A percentile compares a stretch with the other conserved stretches of the same genome.
These are phyloP conservation scores for Brachystomella parvula DNA, from an alignment of 1,140 invertebrate genomes.

Conservation along the genomic window DNA sequence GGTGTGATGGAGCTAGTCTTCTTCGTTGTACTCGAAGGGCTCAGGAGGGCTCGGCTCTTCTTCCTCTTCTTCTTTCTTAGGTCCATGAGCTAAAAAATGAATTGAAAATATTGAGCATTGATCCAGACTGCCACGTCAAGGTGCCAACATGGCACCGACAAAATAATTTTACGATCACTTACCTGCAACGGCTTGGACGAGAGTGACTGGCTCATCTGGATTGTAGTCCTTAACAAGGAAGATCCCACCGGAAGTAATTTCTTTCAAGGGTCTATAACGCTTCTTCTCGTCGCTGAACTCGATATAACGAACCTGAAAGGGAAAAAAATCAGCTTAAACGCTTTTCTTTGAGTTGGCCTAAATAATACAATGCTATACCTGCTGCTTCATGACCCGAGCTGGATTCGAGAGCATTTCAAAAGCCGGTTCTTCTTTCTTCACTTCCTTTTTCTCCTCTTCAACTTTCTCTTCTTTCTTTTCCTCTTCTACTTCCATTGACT, in stretches of 20 bases:
- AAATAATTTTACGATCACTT: conserved; percentile 25
- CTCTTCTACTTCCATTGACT: conserved; percentile 50
- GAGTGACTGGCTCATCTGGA: conserved; percentile 67
- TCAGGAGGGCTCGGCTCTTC: conserved; percentile 94
- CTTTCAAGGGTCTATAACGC: conserved; percentile 79
- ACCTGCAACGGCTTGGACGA: conserved; percentile 86
- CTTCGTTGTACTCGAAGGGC: conserved; percentile 89
- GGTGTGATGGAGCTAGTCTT: too few relatives aligned
- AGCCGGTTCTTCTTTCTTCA: conserved; percentile 61
- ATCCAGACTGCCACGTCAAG: too few relatives aligned
- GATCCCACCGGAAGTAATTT: conserved; percentile 88
- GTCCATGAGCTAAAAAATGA: conserved; percentile 71
- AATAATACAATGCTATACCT: conserved; percentile 45
- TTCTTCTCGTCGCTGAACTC: conserved; percentile 62
- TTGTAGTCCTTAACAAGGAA: conserved; percentile 82
- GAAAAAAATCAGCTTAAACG: conserved; percentile 30
- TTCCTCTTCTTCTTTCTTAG: conserved; percentile 78
- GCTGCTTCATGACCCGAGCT: conserved; percentile 84
- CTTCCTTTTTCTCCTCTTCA: conserved; percentile 52
- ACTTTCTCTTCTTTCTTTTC: conserved; percentile 58
- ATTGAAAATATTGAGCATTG: neutral
- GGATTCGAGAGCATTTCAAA: conserved; percentile 93
- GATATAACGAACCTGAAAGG: conserved; percentile 65
- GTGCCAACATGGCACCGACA: neutral
- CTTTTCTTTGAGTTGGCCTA: neutral